Evolutionary conservation across 2,888 invertebrate species (phyloP).

Genomic region (Papilio demoleus): DNA sequence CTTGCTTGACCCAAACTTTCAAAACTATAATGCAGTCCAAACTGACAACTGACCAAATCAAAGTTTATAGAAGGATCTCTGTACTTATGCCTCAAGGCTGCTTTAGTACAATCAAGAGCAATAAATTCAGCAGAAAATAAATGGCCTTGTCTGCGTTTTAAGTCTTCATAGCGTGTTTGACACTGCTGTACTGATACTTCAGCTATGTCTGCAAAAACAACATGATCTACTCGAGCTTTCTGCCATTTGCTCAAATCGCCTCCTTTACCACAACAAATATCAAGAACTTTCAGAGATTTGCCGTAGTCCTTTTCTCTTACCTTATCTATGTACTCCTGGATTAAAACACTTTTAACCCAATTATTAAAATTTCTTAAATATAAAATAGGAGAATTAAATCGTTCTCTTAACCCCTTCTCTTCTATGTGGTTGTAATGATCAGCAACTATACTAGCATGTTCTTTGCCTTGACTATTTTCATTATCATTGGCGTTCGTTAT

Average conservation of each 20-base stretch:
- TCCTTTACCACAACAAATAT: slow-evolving; percentile 99
- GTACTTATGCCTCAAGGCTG: slow-evolving; percentile 89
- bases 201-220: slow-evolving; percentile 97
- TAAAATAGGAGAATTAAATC: slow-evolving; percentile 95
- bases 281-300: slow-evolving; percentile 89
- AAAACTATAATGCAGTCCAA: slow-evolving; percentile 98
- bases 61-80: slow-evolving; percentile 90
- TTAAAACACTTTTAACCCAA: slow-evolving; percentile 98
- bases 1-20: slow-evolving; percentile 94
- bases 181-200: slow-evolving; percentile 96
- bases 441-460: slow-evolving; percentile 88
- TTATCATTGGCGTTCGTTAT: slow-evolving; percentile 7
- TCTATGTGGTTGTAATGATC: slow-evolving; percentile 96
- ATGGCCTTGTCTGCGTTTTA: slow-evolving; percentile 75
- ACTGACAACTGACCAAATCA: slow-evolving; percentile 98
- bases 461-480: slow-evolving; percentile 44
- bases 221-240: slow-evolving; percentile 90
- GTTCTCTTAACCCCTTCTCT: slow-evolving; percentile 90
- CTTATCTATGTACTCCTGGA: slow-evolving; percentile 90
- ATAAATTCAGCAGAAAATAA: slow-evolving; percentile 95
- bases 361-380: slow-evolving; percentile 99
- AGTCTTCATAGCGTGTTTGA: slow-evolving; percentile 90
- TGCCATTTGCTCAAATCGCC: slow-evolving; percentile 99
- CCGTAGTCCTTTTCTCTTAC: slow-evolving; percentile 87
- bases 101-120: slow-evolving; percentile 95